phyloP scores from a whole-genome alignment of 64 coral and sea anemone genomes.

The Stylophora pistillata region DNA sequence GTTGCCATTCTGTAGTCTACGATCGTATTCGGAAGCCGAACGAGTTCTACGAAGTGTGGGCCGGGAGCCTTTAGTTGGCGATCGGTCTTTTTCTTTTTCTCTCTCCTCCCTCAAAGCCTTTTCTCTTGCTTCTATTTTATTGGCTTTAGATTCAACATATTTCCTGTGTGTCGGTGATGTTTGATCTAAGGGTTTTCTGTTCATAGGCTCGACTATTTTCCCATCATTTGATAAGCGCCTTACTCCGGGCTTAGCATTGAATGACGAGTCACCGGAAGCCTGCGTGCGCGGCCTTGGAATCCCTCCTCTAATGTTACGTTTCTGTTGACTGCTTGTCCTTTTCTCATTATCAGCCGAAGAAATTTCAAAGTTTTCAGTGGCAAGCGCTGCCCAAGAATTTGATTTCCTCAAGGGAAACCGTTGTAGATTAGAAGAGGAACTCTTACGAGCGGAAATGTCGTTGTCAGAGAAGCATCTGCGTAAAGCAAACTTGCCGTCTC shows the following conservation, averaged over 20 bases:
- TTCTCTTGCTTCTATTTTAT: conserved; percentile 80
- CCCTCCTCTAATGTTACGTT: background rate
- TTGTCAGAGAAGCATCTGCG: conserved; percentile 73
- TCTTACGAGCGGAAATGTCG: conserved; percentile 64
- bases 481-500: conserved; percentile 41
- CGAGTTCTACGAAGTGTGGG: conserved; percentile 76
- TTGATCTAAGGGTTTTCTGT: conserved; percentile 54
- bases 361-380: conserved; percentile 27
- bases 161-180: conserved; percentile 56
- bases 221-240: conserved; percentile 26
- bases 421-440: background rate
- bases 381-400: conserved; percentile 83
- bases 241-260: background rate
- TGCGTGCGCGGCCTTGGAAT: background rate
- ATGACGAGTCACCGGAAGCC: background rate
- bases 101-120: conserved; percentile 46
- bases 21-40: conserved; percentile 84
- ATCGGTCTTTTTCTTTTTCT: conserved; percentile 60
- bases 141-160: conserved; percentile 92
- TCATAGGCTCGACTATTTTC: conserved; percentile 28
- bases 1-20: conserved; percentile 67
- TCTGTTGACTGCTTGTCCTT: background rate
- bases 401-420: conserved; percentile 58
- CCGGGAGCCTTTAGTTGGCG: conserved; percentile 64
- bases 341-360: background rate